Evolutionary conservation across 2,797 vertebrate genomes (phyloP), one percentile per base, ranked within the genome.

Genomic region (Gephyroberyx darwinii): DNA sequence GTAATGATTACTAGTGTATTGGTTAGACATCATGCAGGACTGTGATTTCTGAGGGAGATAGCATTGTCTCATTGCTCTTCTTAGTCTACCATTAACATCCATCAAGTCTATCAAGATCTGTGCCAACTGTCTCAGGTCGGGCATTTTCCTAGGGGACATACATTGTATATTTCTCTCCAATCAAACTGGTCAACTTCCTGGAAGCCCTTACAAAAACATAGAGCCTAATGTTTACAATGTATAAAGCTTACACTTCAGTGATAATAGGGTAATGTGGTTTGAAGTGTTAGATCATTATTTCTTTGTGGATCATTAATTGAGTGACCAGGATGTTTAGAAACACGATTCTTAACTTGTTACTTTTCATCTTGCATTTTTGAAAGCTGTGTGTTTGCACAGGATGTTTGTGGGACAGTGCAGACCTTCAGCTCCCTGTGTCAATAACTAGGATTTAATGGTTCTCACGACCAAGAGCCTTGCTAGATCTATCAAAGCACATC

Each of bases 401-500:
- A 64, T 76, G 51, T 77, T 76, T 74, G 55, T 51, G 9, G 41
- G 71, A 58, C 22, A 31, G 31, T 17, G 8, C 9, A 12, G 30
- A 58, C 19, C 30, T 16, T 8, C 56, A 54, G 54, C 13, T 53
- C 51, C 20, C 26, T 58, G 16, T 45, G 48, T 68, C 63, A 74
- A 56, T 48, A 65, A 60, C 43, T 7, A 45, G 20, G 31, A 67
- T 64, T 52, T 50, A 52, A 53, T 60, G 33, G 62, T 69, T 75
- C 65, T 75, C 55, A 50, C 37, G 57, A 52, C 56, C 51, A 56
- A 33, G 59, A 59, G 52, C 33, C 45, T 51, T 1, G 31, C 55
- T 70, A 55, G n/a, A 71, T 51, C 30, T 31, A 60, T 74, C 48
- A 26, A 41, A 51, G 26, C 50, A 47, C 50, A 55, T 43, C 65